Evolutionary conservation across 2,113 vertebrate species (phyloP), one percentile per base, ranked within the genome.

Genomic region (Brachyhypopomus gauderio): DNA sequence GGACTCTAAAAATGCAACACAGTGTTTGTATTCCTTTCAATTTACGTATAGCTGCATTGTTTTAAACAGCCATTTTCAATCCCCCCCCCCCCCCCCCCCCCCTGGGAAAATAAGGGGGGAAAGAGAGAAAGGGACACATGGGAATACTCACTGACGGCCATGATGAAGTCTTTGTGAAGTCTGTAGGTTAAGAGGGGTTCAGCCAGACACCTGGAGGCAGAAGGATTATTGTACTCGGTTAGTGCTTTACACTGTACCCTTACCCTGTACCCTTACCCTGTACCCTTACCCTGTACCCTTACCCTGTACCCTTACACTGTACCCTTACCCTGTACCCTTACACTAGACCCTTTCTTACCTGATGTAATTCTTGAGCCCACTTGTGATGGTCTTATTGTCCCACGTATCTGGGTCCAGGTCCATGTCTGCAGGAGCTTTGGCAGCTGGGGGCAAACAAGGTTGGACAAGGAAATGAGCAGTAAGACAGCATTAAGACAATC

Each of bases 361-460:
- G 92, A 99, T 96, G 94, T 99, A 99, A 94, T 97, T 97, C 93
- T 99, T 99, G 5, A 99, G 93, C 30, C 96, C 98, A 0, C 98
- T 99, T 36, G 98, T 99, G 87, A 99, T 97, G 48, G 98, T 99
- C 92, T 99, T 99, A 89, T 97, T 99, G 93, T 99, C 98, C 98
- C 98, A 99, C 60, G 94, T 86, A 74, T 99, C 96, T 87, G 96
- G 91, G 85, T 99, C 96, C 84, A 99, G 96, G 89, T 96, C 96
- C 83, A 96, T 92, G 85, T 98, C 96, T 80, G 95, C 91, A 80
- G 97, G 91, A 48, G 96, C 96, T 85, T 97, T 95, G 71, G 96
- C 91, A 3, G 96, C 98, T 99, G 75, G 62, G 83, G 87, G 75
- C 77, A 22, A 59, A 75, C 0, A 59, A 38, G 2, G 64, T 72